phyloP scores from a whole-genome alignment of 2,888 invertebrate genomes.

The Limnephilus rhombicus region DNA sequence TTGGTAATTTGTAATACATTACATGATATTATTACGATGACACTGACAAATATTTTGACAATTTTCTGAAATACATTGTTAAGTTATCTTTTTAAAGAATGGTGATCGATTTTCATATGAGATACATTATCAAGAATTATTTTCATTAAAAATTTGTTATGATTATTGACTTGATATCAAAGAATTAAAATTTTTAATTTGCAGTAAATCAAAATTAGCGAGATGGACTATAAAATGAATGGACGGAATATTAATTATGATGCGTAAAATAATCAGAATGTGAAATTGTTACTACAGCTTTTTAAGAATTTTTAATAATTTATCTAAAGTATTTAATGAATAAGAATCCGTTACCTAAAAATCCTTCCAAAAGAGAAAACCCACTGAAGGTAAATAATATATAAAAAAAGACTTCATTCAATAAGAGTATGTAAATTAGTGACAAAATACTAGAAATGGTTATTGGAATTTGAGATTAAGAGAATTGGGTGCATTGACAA shows the following conservation, averaged over 20 bases:
- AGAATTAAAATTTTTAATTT: not conserved
- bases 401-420: not conserved
- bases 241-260: not conserved
- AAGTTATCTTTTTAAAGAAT: not conserved
- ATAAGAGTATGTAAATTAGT: not conserved
- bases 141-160: not conserved
- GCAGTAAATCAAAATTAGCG: not conserved
- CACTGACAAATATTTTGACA: not conserved
- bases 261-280: not conserved
- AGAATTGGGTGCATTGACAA: not conserved
- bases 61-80: not conserved
- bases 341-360: not conserved
- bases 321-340: not conserved
- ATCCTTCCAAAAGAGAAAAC: not conserved
- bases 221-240: too few relatives aligned
- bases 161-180: not conserved
- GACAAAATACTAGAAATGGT: constrained; percentile 36
- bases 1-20: not conserved
- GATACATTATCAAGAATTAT: not conserved
- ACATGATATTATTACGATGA: not conserved
- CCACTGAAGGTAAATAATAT: not conserved
- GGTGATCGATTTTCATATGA: not conserved
- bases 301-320: not conserved
- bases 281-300: not conserved
- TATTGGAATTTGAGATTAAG: not conserved